phyloP scores from a whole-genome alignment of 2,113 vertebrate species.

The Tenebrosternarchus preto region DNA sequence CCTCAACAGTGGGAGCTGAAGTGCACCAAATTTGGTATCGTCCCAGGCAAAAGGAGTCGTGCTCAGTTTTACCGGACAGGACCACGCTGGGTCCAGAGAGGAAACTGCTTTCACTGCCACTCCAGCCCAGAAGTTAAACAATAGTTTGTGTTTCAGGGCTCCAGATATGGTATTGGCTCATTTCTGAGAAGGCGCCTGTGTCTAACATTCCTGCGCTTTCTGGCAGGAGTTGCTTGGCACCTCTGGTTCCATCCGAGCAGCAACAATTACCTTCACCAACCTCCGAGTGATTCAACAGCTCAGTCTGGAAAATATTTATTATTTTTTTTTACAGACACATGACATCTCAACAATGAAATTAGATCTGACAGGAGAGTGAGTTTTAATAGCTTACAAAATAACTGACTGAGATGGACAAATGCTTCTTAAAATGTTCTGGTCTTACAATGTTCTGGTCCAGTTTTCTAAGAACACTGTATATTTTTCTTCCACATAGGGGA shows the following conservation, averaged over 20 bases:
- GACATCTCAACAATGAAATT: constrained; percentile 12
- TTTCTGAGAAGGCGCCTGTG: constrained; percentile 47
- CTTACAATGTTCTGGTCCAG: neutral
- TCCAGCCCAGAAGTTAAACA: constrained; percentile 41
- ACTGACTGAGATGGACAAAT: constrained; percentile 1
- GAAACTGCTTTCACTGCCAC: constrained; percentile 25
- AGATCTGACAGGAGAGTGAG: constrained; percentile 20
- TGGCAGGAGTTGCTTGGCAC: constrained; percentile 27
- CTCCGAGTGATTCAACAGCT: constrained; percentile 15
- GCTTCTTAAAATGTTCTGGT: neutral
- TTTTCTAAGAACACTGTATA: neutral
- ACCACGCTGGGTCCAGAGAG: neutral
- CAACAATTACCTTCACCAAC: constrained; percentile 32
- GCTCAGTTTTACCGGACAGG: neutral
- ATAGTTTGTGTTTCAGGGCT: constrained; percentile 37
- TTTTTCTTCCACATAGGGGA: neutral
- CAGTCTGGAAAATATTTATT: constrained; percentile 40
- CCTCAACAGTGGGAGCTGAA: neutral
- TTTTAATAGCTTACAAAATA: constrained; percentile 9
- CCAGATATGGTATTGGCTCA: constrained; percentile 49
- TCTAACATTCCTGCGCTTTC: constrained; percentile 46
- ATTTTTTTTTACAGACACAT: constrained; percentile 28
- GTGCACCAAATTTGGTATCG: neutral
- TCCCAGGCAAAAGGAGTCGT: neutral
- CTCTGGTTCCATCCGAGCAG: constrained; percentile 35